Evolutionary conservation across 2,888 invertebrate species (phyloP), one percentile per base, ranked within the genome.

Genomic region (Coenonympha arcania): DNA sequence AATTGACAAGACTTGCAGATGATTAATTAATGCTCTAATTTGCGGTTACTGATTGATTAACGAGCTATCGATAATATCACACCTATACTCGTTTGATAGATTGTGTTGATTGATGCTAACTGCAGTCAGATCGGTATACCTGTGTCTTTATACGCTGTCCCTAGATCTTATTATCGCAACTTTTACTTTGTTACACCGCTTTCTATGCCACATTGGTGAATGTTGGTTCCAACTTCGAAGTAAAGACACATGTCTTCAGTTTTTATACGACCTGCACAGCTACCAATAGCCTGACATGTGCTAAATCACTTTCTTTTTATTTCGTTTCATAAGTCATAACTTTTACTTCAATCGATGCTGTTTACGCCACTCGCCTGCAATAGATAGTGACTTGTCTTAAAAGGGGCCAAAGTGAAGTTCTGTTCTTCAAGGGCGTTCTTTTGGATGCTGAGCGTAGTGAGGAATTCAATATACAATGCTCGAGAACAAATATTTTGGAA

Each of bases 131-230:
- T 33, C 15, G 31, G 31, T 33, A 16, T 5, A 16, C n/a, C 8
- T 15, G 11, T 2, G 11, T 1, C 11, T 36, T 11, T 36, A 11
- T 36, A n/a, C 11, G 19, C 20, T 36, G 20, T 37, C 20, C 36
- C n/a, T 5, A 36, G 39, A 13, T 24, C 8, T 22, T 37, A 16
- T 18, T 41, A 30, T 41, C 41, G n/a, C n/a, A 30, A 30, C 41
- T 41, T 41, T 41, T 41, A 30, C 41, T 41, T 41, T 18, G 30
- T 5, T 3, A 8, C 19, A 19, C 28, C 28, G 41, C 41, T 41
- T 41, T 30, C 28, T 26, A 40, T 30, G 9, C 41, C n/a, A 28
- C 28, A 28, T 6, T 28, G n/a, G 3, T 1, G 6, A 3, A 6
- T 26, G 24, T 3, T 8, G 11, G 16, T 30, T 15, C 16, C 11